Evolutionary conservation across 1,140 invertebrate genomes (phyloP), one percentile per base, ranked within the genome.

Genomic region (Drosophila sulfurigaster): DNA sequence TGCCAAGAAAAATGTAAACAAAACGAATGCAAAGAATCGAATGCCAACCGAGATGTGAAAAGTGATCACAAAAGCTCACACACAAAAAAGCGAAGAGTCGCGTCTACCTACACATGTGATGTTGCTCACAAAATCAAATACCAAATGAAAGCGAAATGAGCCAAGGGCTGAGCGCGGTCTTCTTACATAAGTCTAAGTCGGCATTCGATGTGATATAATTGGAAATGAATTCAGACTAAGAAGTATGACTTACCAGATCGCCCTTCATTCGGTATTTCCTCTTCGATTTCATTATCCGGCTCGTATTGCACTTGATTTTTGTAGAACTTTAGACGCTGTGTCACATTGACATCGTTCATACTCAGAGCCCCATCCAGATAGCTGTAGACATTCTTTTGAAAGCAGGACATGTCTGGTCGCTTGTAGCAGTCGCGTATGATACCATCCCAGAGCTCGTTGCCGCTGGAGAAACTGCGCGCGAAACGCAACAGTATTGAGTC

Each of bases 361-460:
- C 94, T 94, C 30, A 97, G 93, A 16, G 94, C 94, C 10, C 94
- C 93, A 64, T 96, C 95, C 48, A 97, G 83, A 82, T 95, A 96
- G 7, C 93, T 93, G 78, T 95, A 96, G 4, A 96, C 95, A 79
- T 96, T 96, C 73, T 95, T 96, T 79, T 96, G 95, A 28, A 97
- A 95, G 80, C 96, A 97, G 45, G 94, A 94, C 79, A 96, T 94
- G 45, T 95, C 94, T 16, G 95, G 94, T 65, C 94, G 93, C 16
- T 93, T 92, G 16, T 94, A 94, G 76, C 96, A 97, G 76, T 96
- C 95, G 54, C 94, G 95, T 41, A 96, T 93, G 20, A 97, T 93
- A 13, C 94, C 94, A 63, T 94, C 94, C 96, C 96, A 96, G 25
- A 96, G 93, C 58, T 94, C 93, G 70, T 96, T 96, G 49, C 94